phyloP scores from a whole-genome alignment of 2,888 invertebrate species.

The Andrena marginata region DNA sequence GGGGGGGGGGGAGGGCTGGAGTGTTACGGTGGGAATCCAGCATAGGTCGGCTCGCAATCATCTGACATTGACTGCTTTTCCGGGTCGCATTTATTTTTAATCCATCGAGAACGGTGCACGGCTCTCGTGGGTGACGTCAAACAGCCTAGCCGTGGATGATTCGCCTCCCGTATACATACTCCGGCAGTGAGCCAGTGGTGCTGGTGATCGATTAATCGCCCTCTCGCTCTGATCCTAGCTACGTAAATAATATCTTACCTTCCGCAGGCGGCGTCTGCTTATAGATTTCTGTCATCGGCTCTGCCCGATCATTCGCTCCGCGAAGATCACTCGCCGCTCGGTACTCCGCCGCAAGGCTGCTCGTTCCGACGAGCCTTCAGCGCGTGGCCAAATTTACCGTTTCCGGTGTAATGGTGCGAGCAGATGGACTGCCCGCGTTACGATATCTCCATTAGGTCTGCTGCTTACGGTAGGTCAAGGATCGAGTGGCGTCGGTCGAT shows the following conservation, averaged over 20 bases:
- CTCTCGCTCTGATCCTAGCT: constrained; percentile 28
- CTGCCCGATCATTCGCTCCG: background rate
- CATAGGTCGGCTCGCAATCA: constrained; percentile 47
- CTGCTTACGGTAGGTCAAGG: background rate
- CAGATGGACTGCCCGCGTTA: background rate
- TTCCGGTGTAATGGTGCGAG: background rate
- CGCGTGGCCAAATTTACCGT: constrained; percentile 3
- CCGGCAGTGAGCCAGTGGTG: constrained; percentile 46
- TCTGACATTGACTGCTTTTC: constrained; percentile 62
- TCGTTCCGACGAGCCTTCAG: background rate
- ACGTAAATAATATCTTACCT: constrained; percentile 12
- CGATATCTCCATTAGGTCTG: background rate
- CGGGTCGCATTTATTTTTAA: constrained; percentile 69
- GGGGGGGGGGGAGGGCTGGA: constrained; percentile 22
- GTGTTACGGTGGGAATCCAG: constrained; percentile 2
- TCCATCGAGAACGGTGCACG: constrained; percentile 32
- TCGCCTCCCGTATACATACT: constrained; percentile 49
- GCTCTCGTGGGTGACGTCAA: constrained; percentile 66
- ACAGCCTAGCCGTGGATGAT: constrained; percentile 65
- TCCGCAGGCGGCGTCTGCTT: background rate
- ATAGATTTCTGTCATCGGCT: constrained; percentile 10
- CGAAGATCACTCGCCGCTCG: background rate
- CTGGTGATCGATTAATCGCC: constrained; percentile 60
- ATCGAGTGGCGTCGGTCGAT: background rate
- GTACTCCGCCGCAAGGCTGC: background rate